Base-by-base conservation (phyloP, 2,113 vertebrate genomes). In the Lethenteron reissneri region DNA sequence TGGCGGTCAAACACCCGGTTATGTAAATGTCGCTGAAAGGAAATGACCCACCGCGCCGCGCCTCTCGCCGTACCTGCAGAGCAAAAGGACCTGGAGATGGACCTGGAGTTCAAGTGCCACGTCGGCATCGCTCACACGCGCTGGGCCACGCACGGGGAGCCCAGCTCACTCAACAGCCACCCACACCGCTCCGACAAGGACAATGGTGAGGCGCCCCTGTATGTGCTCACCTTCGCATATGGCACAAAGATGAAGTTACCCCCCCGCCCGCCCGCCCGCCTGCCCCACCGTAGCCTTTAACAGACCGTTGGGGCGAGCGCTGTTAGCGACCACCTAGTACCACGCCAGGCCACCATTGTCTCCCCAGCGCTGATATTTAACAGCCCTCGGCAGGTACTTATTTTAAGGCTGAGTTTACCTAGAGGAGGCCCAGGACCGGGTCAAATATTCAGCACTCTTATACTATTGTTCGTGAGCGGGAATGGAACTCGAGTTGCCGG, bases 111-210 rank as follows among this genome's bases (percentile, higher is more conserved):
- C 72, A 89, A 96, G 9, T 87, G 97, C 3, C 94, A 99, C 75
- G 80, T 94, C 15, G 92, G 94, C 19, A 99, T 99, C 1, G 92
- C 94, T 64, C 94, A 96, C 77, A 96, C 94, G 10, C 90, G 92
- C 75, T 99, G 92, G 92, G 94, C 92, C 70, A 96, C 91, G 2
- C 94, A 96, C 0, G 94, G 94, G 0, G 92, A 77, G 56, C 94
- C 94, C 73, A 99, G 58, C 72, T 86, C 91, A 0, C 78, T 95
- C 58, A 99, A 99, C 80, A 95, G 90, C 80, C 94, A 99, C 73
- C 92, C 94, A 0, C 94, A 97, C 1, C 85, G 91, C 77, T 97
- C 94, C 0, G 92, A 97, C 78, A 96, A 88, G 77, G 85, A 78
- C 80, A 99, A 99, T 0, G 91, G 94, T 96, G 75, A 74, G 81